Evolutionary conservation across 2,797 vertebrate genomes (phyloP).

Genomic region (Poeciliopsis turneri): DNA sequence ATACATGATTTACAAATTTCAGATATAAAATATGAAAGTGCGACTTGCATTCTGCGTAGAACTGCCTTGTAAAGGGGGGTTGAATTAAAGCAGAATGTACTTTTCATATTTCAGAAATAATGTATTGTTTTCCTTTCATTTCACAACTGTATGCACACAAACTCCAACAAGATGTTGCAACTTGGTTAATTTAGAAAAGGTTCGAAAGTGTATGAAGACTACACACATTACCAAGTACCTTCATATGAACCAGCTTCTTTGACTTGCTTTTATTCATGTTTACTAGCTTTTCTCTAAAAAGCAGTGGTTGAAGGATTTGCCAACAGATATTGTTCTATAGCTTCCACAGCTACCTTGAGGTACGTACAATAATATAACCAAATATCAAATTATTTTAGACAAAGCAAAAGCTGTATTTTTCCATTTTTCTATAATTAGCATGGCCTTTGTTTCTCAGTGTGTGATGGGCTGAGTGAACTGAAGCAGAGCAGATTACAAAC

Average conservation of each 20-base stretch:
- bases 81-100: background rate
- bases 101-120: background rate
- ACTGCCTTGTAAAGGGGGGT: background rate
- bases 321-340: background rate
- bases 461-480: background rate
- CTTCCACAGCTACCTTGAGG: background rate
- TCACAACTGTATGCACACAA: background rate
- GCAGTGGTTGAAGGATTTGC: background rate
- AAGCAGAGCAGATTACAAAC: constrained; percentile 10
- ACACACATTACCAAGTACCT: background rate
- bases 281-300: background rate
- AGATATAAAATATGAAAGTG: background rate
- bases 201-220: background rate
- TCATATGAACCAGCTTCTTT: background rate
- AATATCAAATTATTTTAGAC: background rate
- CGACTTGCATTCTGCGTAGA: background rate
- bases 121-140: background rate
- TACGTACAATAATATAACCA: background rate
- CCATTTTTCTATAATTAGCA: background rate
- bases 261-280: background rate
- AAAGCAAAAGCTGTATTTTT: background rate
- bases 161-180: background rate
- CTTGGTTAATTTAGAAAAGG: background rate
- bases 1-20: background rate
- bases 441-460: background rate